Conservation (phyloP, 1,140 invertebrate genomes). For the Platorchestia sp. region DNA sequence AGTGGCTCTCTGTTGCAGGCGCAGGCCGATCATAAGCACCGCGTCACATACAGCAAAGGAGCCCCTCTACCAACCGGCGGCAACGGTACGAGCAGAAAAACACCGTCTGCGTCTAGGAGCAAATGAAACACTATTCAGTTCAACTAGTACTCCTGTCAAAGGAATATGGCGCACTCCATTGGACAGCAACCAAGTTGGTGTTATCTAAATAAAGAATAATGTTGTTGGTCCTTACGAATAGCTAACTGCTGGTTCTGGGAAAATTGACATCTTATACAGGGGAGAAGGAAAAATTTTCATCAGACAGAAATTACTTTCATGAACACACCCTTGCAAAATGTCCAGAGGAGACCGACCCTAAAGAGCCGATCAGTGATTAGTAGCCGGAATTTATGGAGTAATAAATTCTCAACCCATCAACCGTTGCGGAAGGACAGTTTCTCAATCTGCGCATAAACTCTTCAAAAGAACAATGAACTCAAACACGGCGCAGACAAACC, state of each 20-base stretch:
- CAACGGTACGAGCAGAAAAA: not conserved
- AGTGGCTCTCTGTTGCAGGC: not conserved
- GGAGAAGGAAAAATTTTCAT: too few species aligned
- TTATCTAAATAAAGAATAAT: too few species aligned
- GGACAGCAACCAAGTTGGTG: not conserved
- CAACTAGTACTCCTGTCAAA: not conserved
- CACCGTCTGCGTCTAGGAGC: not conserved
- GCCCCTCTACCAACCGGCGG: not conserved
- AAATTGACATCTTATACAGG: too few species aligned
- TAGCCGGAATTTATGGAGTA: not conserved
- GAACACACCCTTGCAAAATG: too few species aligned
- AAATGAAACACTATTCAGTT: not conserved
- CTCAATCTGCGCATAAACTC: not conserved
- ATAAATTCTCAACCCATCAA: not conserved
- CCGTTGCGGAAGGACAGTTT: not conserved
- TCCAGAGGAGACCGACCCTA: too few species aligned
- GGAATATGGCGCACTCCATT: not conserved
- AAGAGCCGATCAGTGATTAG: not conserved
- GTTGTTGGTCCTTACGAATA: too few species aligned
- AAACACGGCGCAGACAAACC: not conserved
- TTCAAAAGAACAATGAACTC: not conserved
- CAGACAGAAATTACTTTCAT: too few species aligned
- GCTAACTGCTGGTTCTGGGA: too few species aligned
- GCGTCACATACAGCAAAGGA: not conserved
- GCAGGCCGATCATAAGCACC: not conserved